These are phyloP conservation scores for Heliconius congener DNA, from an alignment of 1,140 invertebrate genomes.

Conservation along the genomic window DNA sequence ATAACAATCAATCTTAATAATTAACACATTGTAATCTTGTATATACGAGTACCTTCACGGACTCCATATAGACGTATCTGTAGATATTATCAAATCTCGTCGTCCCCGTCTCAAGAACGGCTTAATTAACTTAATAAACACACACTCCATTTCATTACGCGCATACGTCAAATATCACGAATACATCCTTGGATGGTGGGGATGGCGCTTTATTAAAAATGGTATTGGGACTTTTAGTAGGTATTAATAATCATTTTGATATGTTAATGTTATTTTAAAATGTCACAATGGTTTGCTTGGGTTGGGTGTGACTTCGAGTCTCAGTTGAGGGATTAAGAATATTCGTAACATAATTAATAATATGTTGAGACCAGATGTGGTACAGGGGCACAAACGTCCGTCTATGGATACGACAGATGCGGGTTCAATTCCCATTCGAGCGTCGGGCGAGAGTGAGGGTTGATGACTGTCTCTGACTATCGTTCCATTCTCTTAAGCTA, in stretches of 20 bases:
- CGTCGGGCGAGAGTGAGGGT: too few relatives aligned
- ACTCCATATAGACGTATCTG: background rate
- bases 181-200: background rate
- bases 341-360: too few relatives aligned
- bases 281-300: too few relatives aligned
- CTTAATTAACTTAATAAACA: conserved; percentile 80
- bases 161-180: conserved; percentile 77
- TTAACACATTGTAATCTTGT: background rate
- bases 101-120: conserved; percentile 43
- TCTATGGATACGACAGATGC: too few relatives aligned
- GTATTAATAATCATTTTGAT: too few relatives aligned
- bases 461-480: too few relatives aligned
- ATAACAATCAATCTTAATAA: background rate
- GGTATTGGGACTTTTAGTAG: background rate
- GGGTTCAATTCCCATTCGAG: too few relatives aligned
- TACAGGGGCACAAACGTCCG: too few relatives aligned
- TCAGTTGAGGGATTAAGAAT: too few relatives aligned
- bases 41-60: background rate
- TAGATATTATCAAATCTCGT: conserved; percentile 25
- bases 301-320: too few relatives aligned
- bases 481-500: too few relatives aligned
- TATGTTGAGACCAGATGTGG: too few relatives aligned
- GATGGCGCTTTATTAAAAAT: background rate
- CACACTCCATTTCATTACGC: conserved; percentile 76
- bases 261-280: background rate